Percentiles rank a stretch among this genome's conserved stretches.
Evolutionary conservation across 2,888 invertebrate species (phyloP).

Genomic region (Eristalinus sepulchralis): DNA sequence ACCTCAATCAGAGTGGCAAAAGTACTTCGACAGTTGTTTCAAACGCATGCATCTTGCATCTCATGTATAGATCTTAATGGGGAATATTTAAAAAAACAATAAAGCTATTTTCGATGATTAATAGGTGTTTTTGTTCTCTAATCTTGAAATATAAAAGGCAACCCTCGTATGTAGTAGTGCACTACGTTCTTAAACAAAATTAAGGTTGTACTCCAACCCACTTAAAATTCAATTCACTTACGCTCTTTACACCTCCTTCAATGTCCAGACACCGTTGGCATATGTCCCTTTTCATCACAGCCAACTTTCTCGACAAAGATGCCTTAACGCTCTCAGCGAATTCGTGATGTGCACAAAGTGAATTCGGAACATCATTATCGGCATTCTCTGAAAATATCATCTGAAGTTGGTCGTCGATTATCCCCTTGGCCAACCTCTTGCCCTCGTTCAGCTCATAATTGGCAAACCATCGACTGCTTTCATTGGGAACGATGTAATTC

Average conservation of each 20-base stretch:
- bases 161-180: no score
- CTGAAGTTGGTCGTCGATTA: slow-evolving; percentile 50
- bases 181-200: no score
- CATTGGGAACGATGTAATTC: slow-evolving; percentile 65
- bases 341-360: slow-evolving; percentile 66
- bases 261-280: slow-evolving; percentile 50
- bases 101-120: no score
- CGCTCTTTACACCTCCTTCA: slow-evolving; percentile 22
- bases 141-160: no score
- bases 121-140: no score
- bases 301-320: slow-evolving; percentile 59
- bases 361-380: not conserved
- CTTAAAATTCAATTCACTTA: slow-evolving; percentile 45
- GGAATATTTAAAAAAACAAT: no score
- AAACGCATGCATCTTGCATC: no score
- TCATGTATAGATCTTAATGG: no score
- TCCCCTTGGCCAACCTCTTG: slow-evolving; percentile 39
- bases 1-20: no score
- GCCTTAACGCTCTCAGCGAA: slow-evolving; percentile 54
- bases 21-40: no score
- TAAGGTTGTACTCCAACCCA: no score
- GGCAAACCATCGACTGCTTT: slow-evolving; percentile 72
- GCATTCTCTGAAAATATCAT: not conserved
- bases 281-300: slow-evolving; percentile 30
- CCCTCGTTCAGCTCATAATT: slow-evolving; percentile 46